Conservation (phyloP, 2,797 vertebrate genomes). For the Bradypodion pumilum region DNA sequence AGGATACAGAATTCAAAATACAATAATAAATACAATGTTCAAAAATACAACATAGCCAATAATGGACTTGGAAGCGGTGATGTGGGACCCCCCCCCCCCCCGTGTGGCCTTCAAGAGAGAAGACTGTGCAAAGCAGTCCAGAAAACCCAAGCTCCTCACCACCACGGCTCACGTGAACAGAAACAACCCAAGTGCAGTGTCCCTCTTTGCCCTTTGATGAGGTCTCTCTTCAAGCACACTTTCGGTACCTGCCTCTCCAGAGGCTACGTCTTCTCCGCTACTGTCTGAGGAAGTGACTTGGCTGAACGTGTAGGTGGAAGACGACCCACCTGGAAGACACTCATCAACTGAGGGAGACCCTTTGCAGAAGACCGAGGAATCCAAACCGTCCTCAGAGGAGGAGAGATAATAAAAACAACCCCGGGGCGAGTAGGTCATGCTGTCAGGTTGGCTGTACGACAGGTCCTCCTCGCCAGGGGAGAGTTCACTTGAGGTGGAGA, state of each 20-base stretch:
- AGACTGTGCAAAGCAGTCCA: too few species aligned
- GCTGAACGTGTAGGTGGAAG: not conserved
- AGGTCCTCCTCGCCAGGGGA: not conserved
- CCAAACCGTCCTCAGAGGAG: constrained; percentile 37
- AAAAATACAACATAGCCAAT: too few species aligned
- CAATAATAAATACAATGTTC: too few species aligned
- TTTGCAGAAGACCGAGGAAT: constrained; percentile 36
- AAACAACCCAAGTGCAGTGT: not conserved
- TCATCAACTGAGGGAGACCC: not conserved
- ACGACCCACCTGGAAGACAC: not conserved
- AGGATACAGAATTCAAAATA: too few species aligned
- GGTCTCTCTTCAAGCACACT: not conserved
- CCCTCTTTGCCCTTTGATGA: not conserved
- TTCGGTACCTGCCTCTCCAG: not conserved
- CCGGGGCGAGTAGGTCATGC: constrained; percentile 43
- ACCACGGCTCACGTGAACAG: too few species aligned
- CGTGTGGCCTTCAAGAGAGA: too few species aligned
- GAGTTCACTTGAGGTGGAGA: too few species aligned
- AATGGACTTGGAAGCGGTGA: too few species aligned
- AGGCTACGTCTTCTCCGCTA: not conserved
- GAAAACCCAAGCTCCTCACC: too few species aligned
- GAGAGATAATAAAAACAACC: constrained; percentile 66
- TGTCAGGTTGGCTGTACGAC: constrained; percentile 11
- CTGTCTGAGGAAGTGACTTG: constrained; percentile 20
- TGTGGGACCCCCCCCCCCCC: too few species aligned